Conservation (phyloP, 2,888 invertebrate species). For the Lasioglossum pauxillum region DNA sequence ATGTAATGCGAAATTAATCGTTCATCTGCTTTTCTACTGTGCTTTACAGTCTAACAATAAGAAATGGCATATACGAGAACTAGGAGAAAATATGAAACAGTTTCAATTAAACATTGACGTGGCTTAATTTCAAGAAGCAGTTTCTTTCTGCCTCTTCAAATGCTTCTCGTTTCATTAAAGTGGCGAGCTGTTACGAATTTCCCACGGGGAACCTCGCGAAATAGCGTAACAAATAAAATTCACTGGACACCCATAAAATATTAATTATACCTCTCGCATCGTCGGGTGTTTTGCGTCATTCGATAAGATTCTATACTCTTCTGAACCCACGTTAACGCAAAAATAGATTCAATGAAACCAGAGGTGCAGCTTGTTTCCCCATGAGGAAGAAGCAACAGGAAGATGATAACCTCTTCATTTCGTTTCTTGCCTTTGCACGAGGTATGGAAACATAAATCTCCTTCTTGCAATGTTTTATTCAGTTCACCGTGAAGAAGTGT, state of each 20-base stretch:
- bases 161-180: conserved; percentile 11
- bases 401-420: background rate
- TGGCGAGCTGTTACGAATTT: conserved; percentile 1
- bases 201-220: background rate
- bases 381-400: background rate
- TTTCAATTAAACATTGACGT: background rate
- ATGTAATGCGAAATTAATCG: background rate
- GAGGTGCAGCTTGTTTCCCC: background rate
- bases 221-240: background rate
- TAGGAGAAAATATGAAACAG: background rate
- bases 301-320: background rate
- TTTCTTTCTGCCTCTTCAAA: background rate
- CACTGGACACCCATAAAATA: background rate
- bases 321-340: background rate
- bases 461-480: background rate
- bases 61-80: background rate
- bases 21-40: too few relatives aligned
- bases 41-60: background rate
- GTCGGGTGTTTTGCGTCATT: background rate
- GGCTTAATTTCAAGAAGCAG: background rate
- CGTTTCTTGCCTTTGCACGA: background rate
- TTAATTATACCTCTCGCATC: background rate
- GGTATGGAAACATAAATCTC: background rate
- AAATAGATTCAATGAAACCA: background rate
- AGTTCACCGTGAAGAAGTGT: background rate